These are phyloP conservation scores for Syngnathus typhle DNA, from an alignment of 2,113 vertebrate genomes.

Conservation along the genomic window DNA sequence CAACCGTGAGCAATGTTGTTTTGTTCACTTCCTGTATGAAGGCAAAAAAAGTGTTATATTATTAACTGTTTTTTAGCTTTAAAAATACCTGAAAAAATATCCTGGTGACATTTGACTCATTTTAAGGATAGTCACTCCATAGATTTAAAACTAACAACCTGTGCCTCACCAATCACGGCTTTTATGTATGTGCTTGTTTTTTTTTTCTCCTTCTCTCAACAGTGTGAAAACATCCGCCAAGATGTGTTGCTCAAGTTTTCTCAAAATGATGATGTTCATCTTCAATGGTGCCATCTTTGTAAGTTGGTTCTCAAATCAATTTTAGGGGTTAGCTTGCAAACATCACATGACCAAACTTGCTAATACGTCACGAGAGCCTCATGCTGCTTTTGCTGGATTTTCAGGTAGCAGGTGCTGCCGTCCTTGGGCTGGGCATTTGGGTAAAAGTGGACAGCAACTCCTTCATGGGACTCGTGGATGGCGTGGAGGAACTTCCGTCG, in stretches of 20 bases:
- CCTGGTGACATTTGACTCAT: background rate
- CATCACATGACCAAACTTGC: background rate
- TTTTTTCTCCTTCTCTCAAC: conserved; percentile 1
- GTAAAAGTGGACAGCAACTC: conserved; percentile 72
- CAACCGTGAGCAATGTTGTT: conserved; percentile 19
- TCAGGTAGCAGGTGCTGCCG: conserved; percentile 67
- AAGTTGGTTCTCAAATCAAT: conserved; percentile 48
- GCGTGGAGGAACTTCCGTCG: background rate
- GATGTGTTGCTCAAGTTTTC: conserved; percentile 72
- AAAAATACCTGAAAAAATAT: background rate
- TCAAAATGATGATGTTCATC: conserved; percentile 76
- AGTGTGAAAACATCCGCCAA: conserved; percentile 40
- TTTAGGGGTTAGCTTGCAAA: background rate
- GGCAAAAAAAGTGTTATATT: background rate
- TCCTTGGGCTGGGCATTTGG: conserved; percentile 76
- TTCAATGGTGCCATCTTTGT: conserved; percentile 79
- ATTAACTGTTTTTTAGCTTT: too few species aligned
- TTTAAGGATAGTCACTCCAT: background rate
- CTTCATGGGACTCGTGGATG: conserved; percentile 55
- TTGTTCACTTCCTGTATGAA: background rate
- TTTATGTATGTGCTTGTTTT: background rate
- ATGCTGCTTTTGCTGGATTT: background rate
- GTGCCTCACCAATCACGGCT: background rate
- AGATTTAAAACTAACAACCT: background rate
- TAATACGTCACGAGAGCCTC: background rate